phyloP scores from a whole-genome alignment of 1,140 invertebrate genomes.

The Protaetia brevitarsis region DNA sequence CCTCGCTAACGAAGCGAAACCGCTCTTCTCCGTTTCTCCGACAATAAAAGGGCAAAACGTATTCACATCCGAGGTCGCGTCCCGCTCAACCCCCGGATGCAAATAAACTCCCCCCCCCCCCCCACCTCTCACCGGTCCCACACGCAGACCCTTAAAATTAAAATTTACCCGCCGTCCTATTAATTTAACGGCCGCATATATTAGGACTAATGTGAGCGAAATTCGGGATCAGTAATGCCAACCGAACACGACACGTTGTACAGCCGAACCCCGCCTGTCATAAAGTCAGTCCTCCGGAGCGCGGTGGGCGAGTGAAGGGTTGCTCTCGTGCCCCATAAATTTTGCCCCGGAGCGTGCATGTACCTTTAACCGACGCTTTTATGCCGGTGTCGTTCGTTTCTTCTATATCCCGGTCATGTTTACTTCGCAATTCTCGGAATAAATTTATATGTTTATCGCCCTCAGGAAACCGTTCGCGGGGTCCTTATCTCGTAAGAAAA shows the following conservation, averaged over 20 bases:
- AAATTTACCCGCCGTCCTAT: conserved; percentile 15
- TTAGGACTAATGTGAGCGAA: conserved; percentile 13
- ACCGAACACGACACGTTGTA: conserved; percentile 9
- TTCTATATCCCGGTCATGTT: not conserved
- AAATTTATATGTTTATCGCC: not conserved
- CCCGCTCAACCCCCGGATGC: too few relatives aligned
- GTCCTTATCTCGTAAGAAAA: not conserved
- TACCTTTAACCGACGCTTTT: not conserved
- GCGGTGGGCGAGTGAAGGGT: not conserved
- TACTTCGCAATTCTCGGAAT: not conserved
- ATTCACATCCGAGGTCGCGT: conserved; percentile 6
- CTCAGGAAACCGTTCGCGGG: not conserved
- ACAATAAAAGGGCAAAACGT: conserved; percentile 10
- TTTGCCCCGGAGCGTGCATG: not conserved
- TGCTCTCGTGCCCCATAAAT: not conserved
- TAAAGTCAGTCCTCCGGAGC: not conserved
- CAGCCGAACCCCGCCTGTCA: conserved; percentile 4
- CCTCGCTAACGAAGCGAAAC: not conserved
- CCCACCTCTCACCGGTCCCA: not conserved
- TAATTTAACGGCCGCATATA: conserved; percentile 16
- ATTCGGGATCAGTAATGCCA: conserved; percentile 8
- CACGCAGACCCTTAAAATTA: conserved; percentile 10
- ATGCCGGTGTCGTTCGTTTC: too few relatives aligned
- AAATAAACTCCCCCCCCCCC: not conserved
- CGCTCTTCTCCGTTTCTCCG: not conserved